phyloP scores from a whole-genome alignment of 2,113 vertebrate genomes.

The Caracal caracal region DNA sequence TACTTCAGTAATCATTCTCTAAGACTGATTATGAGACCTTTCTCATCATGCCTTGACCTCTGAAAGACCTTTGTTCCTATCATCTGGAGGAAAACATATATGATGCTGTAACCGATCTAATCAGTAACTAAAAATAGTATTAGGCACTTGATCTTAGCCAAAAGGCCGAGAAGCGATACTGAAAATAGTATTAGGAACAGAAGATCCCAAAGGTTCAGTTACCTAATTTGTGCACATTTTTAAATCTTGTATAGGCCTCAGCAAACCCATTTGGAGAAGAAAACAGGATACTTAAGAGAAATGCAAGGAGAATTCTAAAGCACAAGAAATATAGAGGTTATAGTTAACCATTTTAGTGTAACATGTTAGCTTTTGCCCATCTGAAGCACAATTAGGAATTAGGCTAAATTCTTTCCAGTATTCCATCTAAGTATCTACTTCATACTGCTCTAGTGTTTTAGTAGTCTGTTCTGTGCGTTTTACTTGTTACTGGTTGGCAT shows the following conservation, averaged over 20 bases:
- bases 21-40: neutral
- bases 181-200: neutral
- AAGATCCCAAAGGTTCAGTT: slow-evolving; percentile 22
- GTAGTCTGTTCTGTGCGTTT: neutral
- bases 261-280: neutral
- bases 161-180: neutral
- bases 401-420: slow-evolving; percentile 41
- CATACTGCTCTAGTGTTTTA: slow-evolving; percentile 59
- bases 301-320: slow-evolving; percentile 50
- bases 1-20: neutral
- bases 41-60: neutral
- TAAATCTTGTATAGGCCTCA: slow-evolving; percentile 26
- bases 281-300: slow-evolving; percentile 4
- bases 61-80: neutral
- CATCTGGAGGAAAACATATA: slow-evolving; percentile 8
- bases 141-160: neutral
- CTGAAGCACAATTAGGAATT: slow-evolving; percentile 81
- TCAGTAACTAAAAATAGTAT: neutral
- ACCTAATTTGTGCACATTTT: slow-evolving; percentile 43
- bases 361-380: slow-evolving; percentile 54
- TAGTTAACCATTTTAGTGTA: neutral
- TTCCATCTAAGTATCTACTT: slow-evolving; percentile 55
- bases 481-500: slow-evolving; percentile 21
- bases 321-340: slow-evolving; percentile 52
- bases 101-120: neutral